Conservation (phyloP, 2,888 invertebrate species). For the Trachelus troglodyta region DNA sequence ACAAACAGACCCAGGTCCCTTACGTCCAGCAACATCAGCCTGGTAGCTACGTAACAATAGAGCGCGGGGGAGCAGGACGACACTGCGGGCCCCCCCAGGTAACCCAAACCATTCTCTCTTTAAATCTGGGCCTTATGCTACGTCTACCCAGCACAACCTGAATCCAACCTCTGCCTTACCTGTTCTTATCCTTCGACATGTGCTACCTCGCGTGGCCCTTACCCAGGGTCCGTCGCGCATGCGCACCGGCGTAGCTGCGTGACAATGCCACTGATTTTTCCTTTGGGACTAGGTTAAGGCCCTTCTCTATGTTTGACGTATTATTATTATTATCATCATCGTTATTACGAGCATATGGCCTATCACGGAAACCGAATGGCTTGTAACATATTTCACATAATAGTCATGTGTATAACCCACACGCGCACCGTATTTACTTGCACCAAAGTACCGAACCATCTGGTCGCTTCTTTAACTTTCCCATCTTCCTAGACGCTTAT, state of each 20-base stretch:
- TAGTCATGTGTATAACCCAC: not conserved
- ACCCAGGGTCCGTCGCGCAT: not conserved
- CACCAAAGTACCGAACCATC: not conserved
- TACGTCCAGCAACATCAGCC: slow-evolving; percentile 1
- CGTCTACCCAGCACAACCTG: not conserved
- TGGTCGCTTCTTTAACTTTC: not conserved
- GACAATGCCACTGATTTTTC: slow-evolving; percentile 15
- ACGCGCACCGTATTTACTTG: not conserved
- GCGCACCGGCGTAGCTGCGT: not conserved
- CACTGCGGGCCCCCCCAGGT: slow-evolving; percentile 34
- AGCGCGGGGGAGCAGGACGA: slow-evolving; percentile 12
- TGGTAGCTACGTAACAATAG: not conserved
- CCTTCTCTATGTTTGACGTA: not conserved
- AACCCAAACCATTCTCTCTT: slow-evolving; percentile 25
- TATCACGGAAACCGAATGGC: not conserved
- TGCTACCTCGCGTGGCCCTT: not conserved
- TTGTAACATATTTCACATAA: not conserved
- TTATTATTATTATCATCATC: not conserved
- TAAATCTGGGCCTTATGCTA: not conserved
- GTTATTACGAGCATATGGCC: not conserved
- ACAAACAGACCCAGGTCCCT: slow-evolving; percentile 32
- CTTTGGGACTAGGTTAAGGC: slow-evolving; percentile 9
- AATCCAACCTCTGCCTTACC: slow-evolving; percentile 9
- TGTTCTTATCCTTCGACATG: slow-evolving; percentile 14
- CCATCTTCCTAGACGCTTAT: not conserved